A percentile compares a stretch with the other conserved stretches of the same genome.
Conservation (phyloP, 2,113 vertebrate species). For the Todiramphus saurophagus region DNA sequence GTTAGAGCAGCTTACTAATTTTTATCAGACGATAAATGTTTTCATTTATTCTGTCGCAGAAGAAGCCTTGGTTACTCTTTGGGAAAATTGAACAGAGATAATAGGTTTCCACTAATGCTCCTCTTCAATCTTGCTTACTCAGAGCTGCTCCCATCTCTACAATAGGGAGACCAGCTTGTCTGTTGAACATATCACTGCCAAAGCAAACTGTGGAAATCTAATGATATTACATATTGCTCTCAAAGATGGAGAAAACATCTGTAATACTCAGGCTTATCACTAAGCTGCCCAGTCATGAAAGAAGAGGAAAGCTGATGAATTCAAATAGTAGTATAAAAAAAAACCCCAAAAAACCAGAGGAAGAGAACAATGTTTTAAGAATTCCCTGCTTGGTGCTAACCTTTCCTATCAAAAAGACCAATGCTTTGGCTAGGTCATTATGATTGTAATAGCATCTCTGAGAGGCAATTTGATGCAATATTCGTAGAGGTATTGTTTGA, state of each 20-base stretch:
- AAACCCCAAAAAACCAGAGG: not conserved
- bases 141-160: not conserved
- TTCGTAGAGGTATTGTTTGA: not conserved
- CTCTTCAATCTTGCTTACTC: constrained; percentile 54
- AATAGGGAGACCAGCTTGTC: not conserved
- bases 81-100: constrained; percentile 43
- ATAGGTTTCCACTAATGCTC: constrained; percentile 24
- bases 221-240: constrained; percentile 12
- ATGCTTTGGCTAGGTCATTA: not conserved
- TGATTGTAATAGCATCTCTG: not conserved
- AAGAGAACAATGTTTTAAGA: not conserved
- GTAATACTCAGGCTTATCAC: constrained; percentile 35
- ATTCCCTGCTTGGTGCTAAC: not conserved
- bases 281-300: constrained; percentile 35
- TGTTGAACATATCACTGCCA: not conserved
- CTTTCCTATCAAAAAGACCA: not conserved
- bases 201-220: constrained; percentile 29
- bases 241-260: constrained; percentile 29
- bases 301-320: not conserved
- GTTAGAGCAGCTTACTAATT: constrained; percentile 16
- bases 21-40: constrained; percentile 35
- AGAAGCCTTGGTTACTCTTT: constrained; percentile 27
- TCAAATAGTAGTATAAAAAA: not conserved
- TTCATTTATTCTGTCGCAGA: not conserved
- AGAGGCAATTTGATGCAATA: not conserved